Conservation (phyloP, 2,888 invertebrate species). For the Lamellibrachia satsuma region DNA sequence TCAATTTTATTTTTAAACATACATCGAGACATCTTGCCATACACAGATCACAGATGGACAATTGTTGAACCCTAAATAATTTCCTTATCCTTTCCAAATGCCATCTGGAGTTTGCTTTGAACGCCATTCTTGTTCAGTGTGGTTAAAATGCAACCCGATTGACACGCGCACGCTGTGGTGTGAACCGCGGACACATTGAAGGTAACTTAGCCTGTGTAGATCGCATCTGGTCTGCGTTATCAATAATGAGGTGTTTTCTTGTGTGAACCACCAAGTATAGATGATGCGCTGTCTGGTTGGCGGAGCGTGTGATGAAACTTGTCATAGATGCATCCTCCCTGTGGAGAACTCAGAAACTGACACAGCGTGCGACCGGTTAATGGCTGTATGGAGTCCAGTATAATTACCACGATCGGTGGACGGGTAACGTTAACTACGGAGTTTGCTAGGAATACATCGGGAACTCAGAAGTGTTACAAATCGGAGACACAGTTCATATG, state of each 20-base stretch:
- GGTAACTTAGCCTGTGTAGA: neutral
- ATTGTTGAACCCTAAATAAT: neutral
- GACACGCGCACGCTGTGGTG: neutral
- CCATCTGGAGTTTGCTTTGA: neutral
- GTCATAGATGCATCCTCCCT: neutral
- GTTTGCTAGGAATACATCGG: neutral
- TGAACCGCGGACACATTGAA: neutral
- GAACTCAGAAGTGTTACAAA: neutral
- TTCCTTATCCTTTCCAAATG: neutral
- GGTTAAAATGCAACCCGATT: neutral
- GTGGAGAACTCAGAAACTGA: neutral
- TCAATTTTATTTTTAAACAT: too few species aligned
- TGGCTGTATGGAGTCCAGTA: neutral
- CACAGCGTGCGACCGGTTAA: neutral
- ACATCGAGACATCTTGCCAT: too few species aligned
- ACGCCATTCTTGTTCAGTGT: neutral
- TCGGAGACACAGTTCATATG: neutral
- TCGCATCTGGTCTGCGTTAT: slow-evolving; percentile 1
- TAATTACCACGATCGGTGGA: neutral
- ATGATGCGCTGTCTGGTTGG: neutral
- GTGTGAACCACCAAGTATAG: neutral
- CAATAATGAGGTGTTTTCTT: slow-evolving; percentile 13
- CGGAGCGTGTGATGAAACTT: neutral
- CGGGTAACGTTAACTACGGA: neutral
- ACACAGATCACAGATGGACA: neutral